Evolutionary conservation across 2,888 invertebrate genomes (phyloP), one percentile per base, ranked within the genome.

Genomic region (Schrankia costaestrigalis): DNA sequence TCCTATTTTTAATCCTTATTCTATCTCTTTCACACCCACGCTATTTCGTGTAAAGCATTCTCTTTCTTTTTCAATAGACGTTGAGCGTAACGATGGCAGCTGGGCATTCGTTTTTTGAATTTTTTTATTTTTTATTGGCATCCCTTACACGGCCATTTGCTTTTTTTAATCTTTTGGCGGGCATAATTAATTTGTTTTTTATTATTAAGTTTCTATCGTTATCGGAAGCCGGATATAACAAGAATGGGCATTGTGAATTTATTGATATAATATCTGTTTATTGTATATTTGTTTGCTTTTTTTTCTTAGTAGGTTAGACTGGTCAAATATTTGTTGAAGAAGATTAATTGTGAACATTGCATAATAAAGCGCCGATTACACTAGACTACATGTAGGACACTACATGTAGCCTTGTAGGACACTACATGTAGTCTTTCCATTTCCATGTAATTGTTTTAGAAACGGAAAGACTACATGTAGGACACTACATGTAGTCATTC

Each of bases 41-140:
- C 17, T 6, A 8, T 15, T 35, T 9, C 19, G 27, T 36, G 45
- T 59, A 45, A 29, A 19, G 23, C 41, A 24, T 26, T 80, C 71
- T 58, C 74, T 24, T 47, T 78, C 69, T n/a, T n/a, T 33, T 59
- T 47, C 73, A 54, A 66, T 72, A 69, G 67, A 70, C 57, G 39
- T 49, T 46, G 55, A 50, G 78, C 76, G 80, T 80, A 77, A 79
- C 77, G 71, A 66, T 70, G 74, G 85, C 85, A 86, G 85, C 85
- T 86, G 85, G 74, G 68, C 69, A 68, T 76, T 76, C 71, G 63
- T 78, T 80, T 80, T 80, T 78, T 59, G 53, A 69, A 66, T 25
- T 62, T 68, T 74, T 71, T 73, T 71, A 60, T 59, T 63, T 72
- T 77, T 78, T 77, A 77, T 72, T 73, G 75, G 68, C 74, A 69